Conservation (phyloP, 1,140 invertebrate species). For the Coenobita brevimanus region DNA sequence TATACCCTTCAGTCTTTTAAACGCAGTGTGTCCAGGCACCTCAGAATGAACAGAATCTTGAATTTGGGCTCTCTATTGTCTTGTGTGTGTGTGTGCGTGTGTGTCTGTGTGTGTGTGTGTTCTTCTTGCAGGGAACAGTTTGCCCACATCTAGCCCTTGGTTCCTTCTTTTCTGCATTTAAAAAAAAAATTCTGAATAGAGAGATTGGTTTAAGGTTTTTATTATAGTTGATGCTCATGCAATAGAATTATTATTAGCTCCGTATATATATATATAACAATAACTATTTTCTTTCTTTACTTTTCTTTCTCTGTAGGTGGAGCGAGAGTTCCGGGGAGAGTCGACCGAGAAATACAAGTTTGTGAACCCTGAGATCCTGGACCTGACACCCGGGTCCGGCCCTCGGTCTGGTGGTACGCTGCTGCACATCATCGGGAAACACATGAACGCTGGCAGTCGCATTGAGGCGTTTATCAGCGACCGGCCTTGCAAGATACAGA, state of each 20-base stretch:
- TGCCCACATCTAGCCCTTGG: too few species aligned
- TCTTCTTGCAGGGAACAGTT: too few species aligned
- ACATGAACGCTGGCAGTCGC: conserved; percentile 95
- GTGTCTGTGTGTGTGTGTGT: too few species aligned
- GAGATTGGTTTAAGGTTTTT: too few species aligned
- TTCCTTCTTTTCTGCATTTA: too few species aligned
- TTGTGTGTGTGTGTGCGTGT: too few species aligned
- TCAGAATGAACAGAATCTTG: too few species aligned
- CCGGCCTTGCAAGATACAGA: conserved; percentile 84
- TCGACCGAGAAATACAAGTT: conserved; percentile 88
- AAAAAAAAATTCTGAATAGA: too few species aligned
- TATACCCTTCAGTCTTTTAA: too few species aligned
- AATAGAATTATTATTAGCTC: neutral
- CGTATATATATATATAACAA: neutral
- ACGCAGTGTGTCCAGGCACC: too few species aligned
- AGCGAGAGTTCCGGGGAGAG: conserved; percentile 88
- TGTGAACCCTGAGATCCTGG: conserved; percentile 88
- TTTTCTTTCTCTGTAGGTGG: conserved; percentile 27
- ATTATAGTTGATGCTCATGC: too few species aligned
- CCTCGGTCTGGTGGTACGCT: conserved; percentile 95
- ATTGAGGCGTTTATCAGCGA: conserved; percentile 93
- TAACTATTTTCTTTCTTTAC: neutral
- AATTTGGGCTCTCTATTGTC: too few species aligned
- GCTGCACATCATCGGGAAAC: conserved; percentile 89
- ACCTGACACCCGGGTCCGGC: conserved; percentile 89